Conservation (phyloP, 2,888 invertebrate species). For the Mycalesis mineus region DNA sequence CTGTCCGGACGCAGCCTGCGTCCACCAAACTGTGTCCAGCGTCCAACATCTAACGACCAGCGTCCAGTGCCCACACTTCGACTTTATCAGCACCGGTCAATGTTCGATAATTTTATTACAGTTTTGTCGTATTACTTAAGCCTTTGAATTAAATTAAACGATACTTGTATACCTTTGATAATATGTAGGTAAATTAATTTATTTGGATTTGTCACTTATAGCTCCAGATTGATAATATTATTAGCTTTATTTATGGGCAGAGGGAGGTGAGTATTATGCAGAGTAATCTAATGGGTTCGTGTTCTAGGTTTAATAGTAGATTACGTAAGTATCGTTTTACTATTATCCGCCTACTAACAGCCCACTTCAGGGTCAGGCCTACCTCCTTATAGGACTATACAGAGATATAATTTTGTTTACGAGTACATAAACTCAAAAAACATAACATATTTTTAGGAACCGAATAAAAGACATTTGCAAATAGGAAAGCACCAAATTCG, state of each 20-base stretch:
- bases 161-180: constrained; percentile 63
- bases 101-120: constrained; percentile 76
- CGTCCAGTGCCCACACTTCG: constrained; percentile 54
- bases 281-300: too few species aligned
- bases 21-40: background rate
- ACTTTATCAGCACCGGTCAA: constrained; percentile 64
- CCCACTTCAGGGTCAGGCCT: too few species aligned
- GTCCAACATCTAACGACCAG: constrained; percentile 39
- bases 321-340: too few species aligned
- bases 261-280: too few species aligned
- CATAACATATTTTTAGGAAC: too few species aligned
- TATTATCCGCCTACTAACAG: too few species aligned
- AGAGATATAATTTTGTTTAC: too few species aligned
- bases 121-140: constrained; percentile 74
- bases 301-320: too few species aligned
- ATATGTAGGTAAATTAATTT: constrained; percentile 56
- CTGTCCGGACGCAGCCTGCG: background rate
- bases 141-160: constrained; percentile 75
- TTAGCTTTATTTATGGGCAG: background rate
- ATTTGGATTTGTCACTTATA: constrained; percentile 18
- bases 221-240: background rate
- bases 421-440: too few species aligned
- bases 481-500: too few species aligned
- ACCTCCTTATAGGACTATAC: too few species aligned
- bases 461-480: too few species aligned